Evolutionary conservation across 1,140 invertebrate species (phyloP).

Genomic region (Drosophila varians): DNA sequence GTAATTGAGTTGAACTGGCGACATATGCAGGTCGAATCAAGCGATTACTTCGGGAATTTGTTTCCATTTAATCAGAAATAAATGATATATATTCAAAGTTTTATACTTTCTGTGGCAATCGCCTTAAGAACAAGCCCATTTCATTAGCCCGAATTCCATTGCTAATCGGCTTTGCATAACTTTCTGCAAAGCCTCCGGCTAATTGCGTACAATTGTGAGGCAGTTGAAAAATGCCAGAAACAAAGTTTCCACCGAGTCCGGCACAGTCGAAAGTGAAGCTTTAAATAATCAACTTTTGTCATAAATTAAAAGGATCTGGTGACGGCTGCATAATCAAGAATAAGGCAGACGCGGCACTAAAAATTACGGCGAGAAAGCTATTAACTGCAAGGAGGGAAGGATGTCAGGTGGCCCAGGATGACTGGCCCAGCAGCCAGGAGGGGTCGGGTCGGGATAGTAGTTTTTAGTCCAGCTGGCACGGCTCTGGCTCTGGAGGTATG

Average conservation of each 20-base stretch:
- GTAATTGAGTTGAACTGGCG: slow-evolving; percentile 12
- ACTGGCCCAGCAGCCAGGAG: neutral
- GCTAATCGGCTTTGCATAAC: slow-evolving; percentile 39
- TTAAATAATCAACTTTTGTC: slow-evolving; percentile 58
- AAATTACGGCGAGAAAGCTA: slow-evolving; percentile 46
- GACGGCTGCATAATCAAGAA: slow-evolving; percentile 48
- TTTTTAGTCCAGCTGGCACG: slow-evolving; percentile 12
- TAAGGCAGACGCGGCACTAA: slow-evolving; percentile 31
- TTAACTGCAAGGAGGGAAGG: slow-evolving; percentile 36
- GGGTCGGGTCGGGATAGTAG: slow-evolving; percentile 32
- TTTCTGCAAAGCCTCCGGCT: slow-evolving; percentile 35
- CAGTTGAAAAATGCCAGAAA: slow-evolving; percentile 23
- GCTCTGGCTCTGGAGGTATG: slow-evolving; percentile 16
- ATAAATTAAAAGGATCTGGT: slow-evolving; percentile 58
- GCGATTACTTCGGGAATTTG: neutral
- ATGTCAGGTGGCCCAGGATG: neutral
- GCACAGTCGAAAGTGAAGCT: slow-evolving; percentile 29
- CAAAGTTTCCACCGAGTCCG: slow-evolving; percentile 6
- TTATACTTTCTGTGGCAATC: neutral
- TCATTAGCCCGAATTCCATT: slow-evolving; percentile 13
- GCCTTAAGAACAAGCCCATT: slow-evolving; percentile 11
- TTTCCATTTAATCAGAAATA: neutral
- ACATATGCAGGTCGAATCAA: slow-evolving; percentile 2
- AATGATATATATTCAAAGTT: no score
- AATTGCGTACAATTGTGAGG: slow-evolving; percentile 48